Evolutionary conservation across 2,888 invertebrate genomes (phyloP), one percentile per base, ranked within the genome.

Genomic region (Arrhopalites spinosus): DNA sequence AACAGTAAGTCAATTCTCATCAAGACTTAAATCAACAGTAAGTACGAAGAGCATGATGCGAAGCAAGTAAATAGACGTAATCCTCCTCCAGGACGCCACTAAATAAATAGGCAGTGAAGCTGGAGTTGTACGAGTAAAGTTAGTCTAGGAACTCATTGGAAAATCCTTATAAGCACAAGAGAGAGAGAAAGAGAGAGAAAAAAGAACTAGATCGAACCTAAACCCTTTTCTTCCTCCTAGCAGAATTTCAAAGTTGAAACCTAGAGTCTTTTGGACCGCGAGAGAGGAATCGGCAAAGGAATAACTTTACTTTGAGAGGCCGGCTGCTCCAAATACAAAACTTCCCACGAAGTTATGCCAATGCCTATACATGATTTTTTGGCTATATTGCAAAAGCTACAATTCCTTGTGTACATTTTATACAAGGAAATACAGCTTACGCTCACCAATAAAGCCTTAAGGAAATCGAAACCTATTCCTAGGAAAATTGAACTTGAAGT

Each of bases 381-480:
- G 13, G 59, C 15, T 59, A 59, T 59, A 59, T 59, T 59, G 59
- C 59, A 59, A 59, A 59, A 59, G 59, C 59, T 25, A 59, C 23
- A 59, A 23, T 59, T 59, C 59, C 27, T 25, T 25, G 7, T 66
- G 29, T 30, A 47, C 45, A 30, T 30, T n/a, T n/a, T 69, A 30
- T 56, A 70, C 70, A 56, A 56, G 59, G 59, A 71, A 59, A 71
- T 71, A 45, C 53, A 71, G 36, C 20, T 20, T 71, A 20, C 30
- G n/a, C 20, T 36, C 36, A 56, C 17, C 25, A 45, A 13, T 7
- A n/a, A 29, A 56, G 71, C 61, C 71, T 59, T 36, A 29, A 71
- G 71, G 71, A 71, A 71, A 71, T 71, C 56, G 71, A 71, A 71
- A 71, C 71, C 71, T 71, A 61, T 71, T 71, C 61, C 61, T 71